These are phyloP conservation scores for Papilio gigon DNA, from an alignment of 2,888 invertebrate genomes.

Conservation along the genomic window DNA sequence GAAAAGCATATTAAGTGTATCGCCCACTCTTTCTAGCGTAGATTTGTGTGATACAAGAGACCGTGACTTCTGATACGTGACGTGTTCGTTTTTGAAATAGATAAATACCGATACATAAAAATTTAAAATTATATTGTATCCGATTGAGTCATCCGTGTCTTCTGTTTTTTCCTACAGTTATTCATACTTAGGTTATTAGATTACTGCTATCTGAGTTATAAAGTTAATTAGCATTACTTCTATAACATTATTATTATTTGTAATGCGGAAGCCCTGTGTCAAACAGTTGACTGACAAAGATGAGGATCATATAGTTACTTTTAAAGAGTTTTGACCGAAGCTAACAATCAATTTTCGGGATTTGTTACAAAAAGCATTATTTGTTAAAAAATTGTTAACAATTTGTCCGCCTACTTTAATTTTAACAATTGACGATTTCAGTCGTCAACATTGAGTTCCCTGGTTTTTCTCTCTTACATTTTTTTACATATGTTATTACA, in stretches of 20 bases:
- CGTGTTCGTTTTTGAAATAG: slow-evolving; percentile 33
- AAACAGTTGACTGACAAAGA: too few relatives aligned
- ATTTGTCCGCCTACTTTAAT: too few relatives aligned
- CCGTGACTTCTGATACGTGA: slow-evolving; percentile 30
- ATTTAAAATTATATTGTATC: neutral
- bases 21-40: slow-evolving; percentile 53
- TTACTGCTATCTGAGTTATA: neutral
- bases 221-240: neutral
- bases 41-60: slow-evolving; percentile 45
- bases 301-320: neutral
- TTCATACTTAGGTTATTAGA: neutral
- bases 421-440: too few relatives aligned
- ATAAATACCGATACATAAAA: slow-evolving; percentile 12
- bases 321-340: too few relatives aligned
- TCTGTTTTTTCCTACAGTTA: neutral
- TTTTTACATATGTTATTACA: too few relatives aligned
- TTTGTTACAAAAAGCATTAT: too few relatives aligned
- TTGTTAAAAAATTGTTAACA: too few relatives aligned
- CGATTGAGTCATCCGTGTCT: neutral
- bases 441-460: too few relatives aligned
- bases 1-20: neutral
- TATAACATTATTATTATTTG: too few relatives aligned
- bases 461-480: too few relatives aligned
- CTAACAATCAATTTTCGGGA: too few relatives aligned
- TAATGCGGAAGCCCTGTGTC: too few relatives aligned